These are phyloP conservation scores for Orussus abietinus DNA, from an alignment of 1,140 invertebrate genomes.

Conservation along the genomic window DNA sequence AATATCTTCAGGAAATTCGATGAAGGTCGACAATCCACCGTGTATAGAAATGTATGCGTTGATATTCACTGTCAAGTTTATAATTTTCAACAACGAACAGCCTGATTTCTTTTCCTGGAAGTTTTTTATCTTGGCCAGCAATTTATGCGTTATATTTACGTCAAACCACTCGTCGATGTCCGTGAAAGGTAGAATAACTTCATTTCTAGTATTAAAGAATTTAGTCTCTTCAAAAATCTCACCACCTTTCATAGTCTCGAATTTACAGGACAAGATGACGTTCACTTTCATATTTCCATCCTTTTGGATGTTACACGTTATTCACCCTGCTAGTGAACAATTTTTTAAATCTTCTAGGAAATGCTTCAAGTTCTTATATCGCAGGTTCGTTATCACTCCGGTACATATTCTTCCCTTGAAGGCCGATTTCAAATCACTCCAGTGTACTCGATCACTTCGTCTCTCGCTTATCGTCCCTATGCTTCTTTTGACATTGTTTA, in stretches of 20 bases:
- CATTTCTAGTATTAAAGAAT: slow-evolving; percentile 17
- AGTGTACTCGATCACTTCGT: too few species aligned
- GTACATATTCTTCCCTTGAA: too few species aligned
- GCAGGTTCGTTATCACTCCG: too few species aligned
- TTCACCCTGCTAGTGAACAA: too few species aligned
- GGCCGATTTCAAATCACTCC: too few species aligned
- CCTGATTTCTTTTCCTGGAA: slow-evolving; percentile 20
- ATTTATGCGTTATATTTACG: slow-evolving; percentile 6
- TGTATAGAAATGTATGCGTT: slow-evolving; percentile 6
- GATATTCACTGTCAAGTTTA: slow-evolving; percentile 10
- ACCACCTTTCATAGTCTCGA: slow-evolving; percentile 12
- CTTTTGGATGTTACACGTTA: too few species aligned
- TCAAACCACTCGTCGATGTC: slow-evolving; percentile 13
- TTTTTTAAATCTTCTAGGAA: too few species aligned
- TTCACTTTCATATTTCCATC: slow-evolving; percentile 18
- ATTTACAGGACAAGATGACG: slow-evolving; percentile 10
- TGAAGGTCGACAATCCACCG: background rate
- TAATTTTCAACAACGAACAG: slow-evolving; percentile 15
- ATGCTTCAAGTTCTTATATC: too few species aligned
- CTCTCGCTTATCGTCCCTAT: too few species aligned
- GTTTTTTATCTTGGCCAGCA: slow-evolving; percentile 16
- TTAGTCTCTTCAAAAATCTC: slow-evolving; percentile 14
- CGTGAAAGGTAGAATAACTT: slow-evolving; percentile 12
- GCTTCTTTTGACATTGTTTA: too few species aligned
- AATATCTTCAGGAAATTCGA: too few species aligned